Base-by-base conservation (phyloP, 2,797 vertebrate genomes). In the Erithacus rubecula region DNA sequence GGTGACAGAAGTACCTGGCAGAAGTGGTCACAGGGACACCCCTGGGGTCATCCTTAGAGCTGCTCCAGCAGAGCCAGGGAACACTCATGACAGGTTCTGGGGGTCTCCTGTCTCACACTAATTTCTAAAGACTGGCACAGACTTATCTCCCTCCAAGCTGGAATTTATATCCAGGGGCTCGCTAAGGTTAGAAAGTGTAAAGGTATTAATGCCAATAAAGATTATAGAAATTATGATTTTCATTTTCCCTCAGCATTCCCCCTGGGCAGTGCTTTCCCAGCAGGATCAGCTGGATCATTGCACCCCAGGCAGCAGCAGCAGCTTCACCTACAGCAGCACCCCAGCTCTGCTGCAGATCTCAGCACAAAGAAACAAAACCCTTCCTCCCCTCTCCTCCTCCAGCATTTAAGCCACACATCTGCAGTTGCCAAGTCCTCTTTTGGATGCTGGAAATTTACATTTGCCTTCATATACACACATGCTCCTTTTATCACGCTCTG, bases 371-470 rank as follows among this genome's bases (percentile, higher is more conserved):
- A 59, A 87, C 70, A 95, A 95, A 93, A 11, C 67, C 52, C 46
- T 44, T 52, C 76, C 70, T 93, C 56, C 49, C 67, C 77, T 84
- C 69, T 72, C 63, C 77, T 94, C 88, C 83, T 37, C 44, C 83
- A 41, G 51, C 2, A 55, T 81, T 65, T 24, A 29, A 88, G 63
- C 26, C 51, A 23, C 51, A 63, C 55, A 63, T 76, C 81, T 86
- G 83, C 89, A 72, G 9, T 30, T 82, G 67, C 74, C 88, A 94
- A 94, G 70, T 14, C 49, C 23, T 82, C 81, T 22, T 90, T 81
- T 12, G n/a, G 36, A 86, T 27, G 67, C 81, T 68, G 39, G 41
- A 60, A 90, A 92, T 93, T 90, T 88, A 72, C 70, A 79, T 88
- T 59, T 88, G 68, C 67, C 80, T 90, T 71, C 80, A 19, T 1